Percentiles rank a stretch among this genome's conserved stretches.
Conservation (phyloP, 2,888 invertebrate genomes). For the Nebria salina region DNA sequence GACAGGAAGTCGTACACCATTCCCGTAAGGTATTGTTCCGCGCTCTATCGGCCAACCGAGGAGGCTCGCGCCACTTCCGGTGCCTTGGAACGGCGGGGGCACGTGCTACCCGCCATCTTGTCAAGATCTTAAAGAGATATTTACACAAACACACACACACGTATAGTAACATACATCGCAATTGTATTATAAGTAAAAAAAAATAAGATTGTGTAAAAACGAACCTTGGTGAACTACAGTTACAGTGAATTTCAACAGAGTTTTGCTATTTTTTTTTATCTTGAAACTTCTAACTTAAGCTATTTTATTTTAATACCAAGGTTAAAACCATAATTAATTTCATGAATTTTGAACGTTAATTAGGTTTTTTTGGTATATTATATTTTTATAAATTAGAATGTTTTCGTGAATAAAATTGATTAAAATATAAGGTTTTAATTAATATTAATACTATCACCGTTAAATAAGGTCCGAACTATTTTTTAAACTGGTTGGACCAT, state of each 20-base stretch:
- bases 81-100: slow-evolving; percentile 21
- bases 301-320: background rate
- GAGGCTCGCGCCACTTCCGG: slow-evolving; percentile 33
- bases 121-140: slow-evolving; percentile 20
- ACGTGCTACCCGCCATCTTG: slow-evolving; percentile 31
- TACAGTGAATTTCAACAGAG: background rate
- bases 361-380: background rate
- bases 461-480: background rate
- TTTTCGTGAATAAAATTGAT: background rate
- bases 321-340: background rate
- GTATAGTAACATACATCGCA: background rate
- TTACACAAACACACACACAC: background rate
- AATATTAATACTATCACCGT: background rate
- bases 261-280: background rate
- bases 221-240: slow-evolving; percentile 6
- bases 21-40: slow-evolving; percentile 37
- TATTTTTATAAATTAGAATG: slow-evolving; percentile 1
- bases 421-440: background rate
- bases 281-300: background rate
- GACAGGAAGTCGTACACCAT: slow-evolving; percentile 23
- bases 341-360: background rate
- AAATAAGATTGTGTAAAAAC: background rate
- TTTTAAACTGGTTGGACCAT: too few species aligned
- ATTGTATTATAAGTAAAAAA: background rate
- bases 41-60: slow-evolving; percentile 31